Base-by-base conservation (phyloP, 2,113 vertebrate genomes). In the Perccottus glenii region DNA sequence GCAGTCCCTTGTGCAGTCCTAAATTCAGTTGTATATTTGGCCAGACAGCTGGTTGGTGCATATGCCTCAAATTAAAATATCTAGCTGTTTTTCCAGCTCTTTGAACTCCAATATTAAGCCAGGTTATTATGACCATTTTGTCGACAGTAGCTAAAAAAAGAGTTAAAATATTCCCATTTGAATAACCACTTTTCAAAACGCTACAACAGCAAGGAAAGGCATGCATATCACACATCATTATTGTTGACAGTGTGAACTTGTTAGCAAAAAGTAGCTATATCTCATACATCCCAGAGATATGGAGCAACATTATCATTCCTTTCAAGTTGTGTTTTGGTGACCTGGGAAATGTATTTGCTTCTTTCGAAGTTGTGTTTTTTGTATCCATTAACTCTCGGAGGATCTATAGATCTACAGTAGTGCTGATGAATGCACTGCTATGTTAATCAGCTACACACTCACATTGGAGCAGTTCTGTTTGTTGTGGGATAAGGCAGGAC, bases 281-380 rank as follows among this genome's bases (percentile, higher is more conserved):
- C 40, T 58, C 56, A 11, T 58, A 58, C 56, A 43, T 43, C 56
- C 56, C 11, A 19, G 38, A 43, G 56, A 43, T 58, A 58, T 58
- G 38, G 38, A 35, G n/a, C 38, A 11, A 8, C 56, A 40, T 58
- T 43, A 43, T 43, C 56, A 58, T 58, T 58, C 15, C 38, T 58
- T 58, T 58, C 38, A 58, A 43, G 56, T 58, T 58, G 16, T 38
- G 38, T 58, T 58, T 58, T 19, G n/a, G 36, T 43, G 56, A 58
- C 56, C 56, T 43, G 40, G 56, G 40, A 12, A 43, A 42, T 40
- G 56, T 38, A 9, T 43, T 58, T 58, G 14, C 38, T 43, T 43
- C 38, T 58, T 43, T 43, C 16, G 5, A 58, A 43, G n/a, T 11
- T 43, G 14, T 58, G 14, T 40, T 58, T 58, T 19, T 58, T 7